A percentile compares a stretch with the other conserved stretches of the same genome.
phyloP scores from a whole-genome alignment of 2,797 vertebrate genomes.

The Acrossocheilus wenchowensis region DNA sequence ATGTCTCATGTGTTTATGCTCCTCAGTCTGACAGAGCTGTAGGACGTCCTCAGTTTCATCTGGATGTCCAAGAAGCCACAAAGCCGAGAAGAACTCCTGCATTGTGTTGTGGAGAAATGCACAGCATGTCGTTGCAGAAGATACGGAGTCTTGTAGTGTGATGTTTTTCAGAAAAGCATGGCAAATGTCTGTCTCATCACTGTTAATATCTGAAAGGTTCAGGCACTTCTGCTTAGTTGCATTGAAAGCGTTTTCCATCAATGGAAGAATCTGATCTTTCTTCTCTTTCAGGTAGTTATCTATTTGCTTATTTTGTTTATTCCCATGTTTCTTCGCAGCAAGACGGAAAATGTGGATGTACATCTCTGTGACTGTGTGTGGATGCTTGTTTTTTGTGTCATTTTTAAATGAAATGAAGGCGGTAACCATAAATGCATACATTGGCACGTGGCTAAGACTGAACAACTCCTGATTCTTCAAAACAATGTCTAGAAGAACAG shows the following conservation, averaged over 20 bases:
- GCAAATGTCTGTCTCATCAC: conserved; percentile 12
- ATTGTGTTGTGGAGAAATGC: conserved; percentile 70
- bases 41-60: background rate
- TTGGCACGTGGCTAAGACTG: conserved; percentile 68
- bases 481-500: conserved; percentile 38
- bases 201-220: background rate
- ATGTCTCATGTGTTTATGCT: conserved; percentile 62
- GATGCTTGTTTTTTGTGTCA: background rate
- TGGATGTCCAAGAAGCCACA: conserved; percentile 65
- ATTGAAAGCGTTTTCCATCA: conserved; percentile 50
- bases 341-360: conserved; percentile 56
- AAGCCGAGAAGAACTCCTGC: conserved; percentile 71
- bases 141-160: background rate
- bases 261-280: conserved; percentile 13
- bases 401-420: conserved; percentile 32
- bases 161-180: conserved; percentile 41
- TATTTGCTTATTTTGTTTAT: background rate
- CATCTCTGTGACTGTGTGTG: conserved; percentile 51
- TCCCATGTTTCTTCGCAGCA: conserved; percentile 44
- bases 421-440: conserved; percentile 66
- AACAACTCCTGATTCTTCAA: conserved; percentile 64
- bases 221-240: conserved; percentile 40
- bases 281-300: conserved; percentile 18
- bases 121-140: background rate
- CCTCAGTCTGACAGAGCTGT: too few relatives aligned